These are phyloP conservation scores for Oncorhynchus nerka DNA, from an alignment of 2,113 vertebrate species.

Conservation along the genomic window DNA sequence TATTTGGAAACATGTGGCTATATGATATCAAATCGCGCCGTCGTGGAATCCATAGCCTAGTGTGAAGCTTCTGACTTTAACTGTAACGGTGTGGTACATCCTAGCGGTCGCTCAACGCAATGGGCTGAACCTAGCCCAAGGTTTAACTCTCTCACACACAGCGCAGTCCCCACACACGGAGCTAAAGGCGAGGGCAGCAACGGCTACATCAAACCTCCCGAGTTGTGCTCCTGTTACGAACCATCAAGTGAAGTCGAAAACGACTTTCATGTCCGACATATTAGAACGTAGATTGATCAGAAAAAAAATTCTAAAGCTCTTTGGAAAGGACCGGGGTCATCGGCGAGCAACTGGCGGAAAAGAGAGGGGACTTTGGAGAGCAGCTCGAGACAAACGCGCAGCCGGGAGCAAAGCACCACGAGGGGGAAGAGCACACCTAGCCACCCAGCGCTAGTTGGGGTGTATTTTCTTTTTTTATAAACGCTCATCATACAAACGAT, in stretches of 20 bases:
- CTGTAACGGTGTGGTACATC: slow-evolving; percentile 80
- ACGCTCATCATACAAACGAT: slow-evolving; percentile 25
- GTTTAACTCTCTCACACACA: slow-evolving; percentile 70
- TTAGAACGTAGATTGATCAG: slow-evolving; percentile 20
- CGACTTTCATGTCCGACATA: slow-evolving; percentile 44
- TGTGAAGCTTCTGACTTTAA: slow-evolving; percentile 55
- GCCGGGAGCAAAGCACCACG: slow-evolving; percentile 55
- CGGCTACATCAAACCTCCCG: slow-evolving; percentile 19
- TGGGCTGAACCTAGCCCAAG: slow-evolving; percentile 74
- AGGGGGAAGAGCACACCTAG: slow-evolving; percentile 30
- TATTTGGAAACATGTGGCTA: slow-evolving; percentile 4
- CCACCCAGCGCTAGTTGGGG: not conserved
- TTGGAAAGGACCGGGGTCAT: slow-evolving; percentile 7
- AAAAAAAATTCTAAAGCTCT: slow-evolving; percentile 17
- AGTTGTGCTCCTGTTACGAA: slow-evolving; percentile 2
- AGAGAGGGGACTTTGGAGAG: slow-evolving; percentile 49
- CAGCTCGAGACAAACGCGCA: slow-evolving; percentile 54
- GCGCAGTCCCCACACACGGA: slow-evolving; percentile 39
- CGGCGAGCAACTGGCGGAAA: slow-evolving; percentile 24
- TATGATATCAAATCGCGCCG: slow-evolving; percentile 29
- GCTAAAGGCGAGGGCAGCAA: slow-evolving; percentile 32
- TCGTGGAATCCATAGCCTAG: slow-evolving; percentile 34
- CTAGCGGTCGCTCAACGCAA: slow-evolving; percentile 77
- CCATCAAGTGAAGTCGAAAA: slow-evolving; percentile 33
- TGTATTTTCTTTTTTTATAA: not conserved